These are phyloP conservation scores for Oppia nitens DNA, from an alignment of 1,140 invertebrate genomes.

Conservation along the genomic window DNA sequence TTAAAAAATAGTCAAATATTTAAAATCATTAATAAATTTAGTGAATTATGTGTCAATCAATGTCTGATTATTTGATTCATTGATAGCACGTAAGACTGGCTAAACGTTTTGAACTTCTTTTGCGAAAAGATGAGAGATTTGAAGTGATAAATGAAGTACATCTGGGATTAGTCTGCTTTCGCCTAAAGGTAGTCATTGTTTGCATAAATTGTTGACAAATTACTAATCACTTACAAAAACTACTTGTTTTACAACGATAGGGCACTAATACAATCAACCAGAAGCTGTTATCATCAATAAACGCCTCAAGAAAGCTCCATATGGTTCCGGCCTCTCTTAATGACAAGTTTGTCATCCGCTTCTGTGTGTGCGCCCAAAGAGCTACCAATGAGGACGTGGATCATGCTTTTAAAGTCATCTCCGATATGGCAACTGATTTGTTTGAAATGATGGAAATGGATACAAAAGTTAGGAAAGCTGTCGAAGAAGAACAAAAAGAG, in stretches of 20 bases:
- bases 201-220: not conserved
- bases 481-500: constrained; percentile 7
- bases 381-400: constrained; percentile 71
- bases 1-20: no score
- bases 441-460: constrained; percentile 34
- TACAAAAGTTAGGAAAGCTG: constrained; percentile 2
- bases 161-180: constrained; percentile 42
- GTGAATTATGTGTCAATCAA: no score
- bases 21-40: no score
- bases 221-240: not conserved
- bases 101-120: constrained; percentile 72
- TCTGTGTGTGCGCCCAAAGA: constrained; percentile 83
- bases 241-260: constrained; percentile 27
- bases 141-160: constrained; percentile 81
- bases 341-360: constrained; percentile 71
- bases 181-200: constrained; percentile 47
- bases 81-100: constrained; percentile 72
- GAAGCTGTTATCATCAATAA: constrained; percentile 78
- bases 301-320: constrained; percentile 86
- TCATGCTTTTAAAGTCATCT: constrained; percentile 75
- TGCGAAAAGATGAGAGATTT: constrained; percentile 70
- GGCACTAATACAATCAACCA: constrained; percentile 81
- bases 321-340: constrained; percentile 79
- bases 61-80: no score
- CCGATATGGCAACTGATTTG: constrained; percentile 61